A percentile compares a stretch with the other conserved stretches of the same genome.
Conservation (phyloP, 2,113 vertebrate genomes). For the Pituophis catenifer region DNA sequence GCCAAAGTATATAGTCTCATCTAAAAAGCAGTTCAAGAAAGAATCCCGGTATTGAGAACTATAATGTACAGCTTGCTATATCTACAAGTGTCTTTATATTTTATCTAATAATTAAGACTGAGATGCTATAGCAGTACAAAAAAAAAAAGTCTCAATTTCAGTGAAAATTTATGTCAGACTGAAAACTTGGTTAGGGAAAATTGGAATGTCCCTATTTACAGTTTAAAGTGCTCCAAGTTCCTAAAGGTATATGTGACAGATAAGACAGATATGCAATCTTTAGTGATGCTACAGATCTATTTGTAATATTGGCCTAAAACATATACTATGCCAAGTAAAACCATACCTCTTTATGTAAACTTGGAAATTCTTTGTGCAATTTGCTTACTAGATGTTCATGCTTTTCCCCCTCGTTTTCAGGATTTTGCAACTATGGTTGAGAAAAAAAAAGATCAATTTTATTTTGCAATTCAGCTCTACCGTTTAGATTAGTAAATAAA, state of each 20-base stretch:
- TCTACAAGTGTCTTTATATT: neutral
- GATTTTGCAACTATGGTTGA: slow-evolving; percentile 60
- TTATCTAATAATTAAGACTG: neutral
- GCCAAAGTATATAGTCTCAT: neutral
- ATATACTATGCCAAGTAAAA: neutral
- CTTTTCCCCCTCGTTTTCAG: slow-evolving; percentile 76
- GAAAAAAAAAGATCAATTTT: neutral
- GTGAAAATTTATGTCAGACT: neutral
- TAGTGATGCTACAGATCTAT: neutral
- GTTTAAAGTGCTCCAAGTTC: neutral
- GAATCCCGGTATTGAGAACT: neutral
- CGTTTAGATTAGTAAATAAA: neutral
- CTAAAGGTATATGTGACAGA: neutral
- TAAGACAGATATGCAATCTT: neutral
- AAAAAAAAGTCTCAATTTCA: neutral
- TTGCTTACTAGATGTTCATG: slow-evolving; percentile 82
- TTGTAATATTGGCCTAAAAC: neutral
- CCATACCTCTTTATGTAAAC: slow-evolving; percentile 84
- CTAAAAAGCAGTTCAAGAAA: neutral
- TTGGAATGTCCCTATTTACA: neutral
- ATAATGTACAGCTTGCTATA: neutral
- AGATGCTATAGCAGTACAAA: neutral
- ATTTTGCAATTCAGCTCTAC: slow-evolving; percentile 22
- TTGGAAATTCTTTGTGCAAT: slow-evolving; percentile 86
- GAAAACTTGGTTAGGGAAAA: neutral